phyloP scores from a whole-genome alignment of 2,797 vertebrate species.

The Ctenopoma kingsleyae region DNA sequence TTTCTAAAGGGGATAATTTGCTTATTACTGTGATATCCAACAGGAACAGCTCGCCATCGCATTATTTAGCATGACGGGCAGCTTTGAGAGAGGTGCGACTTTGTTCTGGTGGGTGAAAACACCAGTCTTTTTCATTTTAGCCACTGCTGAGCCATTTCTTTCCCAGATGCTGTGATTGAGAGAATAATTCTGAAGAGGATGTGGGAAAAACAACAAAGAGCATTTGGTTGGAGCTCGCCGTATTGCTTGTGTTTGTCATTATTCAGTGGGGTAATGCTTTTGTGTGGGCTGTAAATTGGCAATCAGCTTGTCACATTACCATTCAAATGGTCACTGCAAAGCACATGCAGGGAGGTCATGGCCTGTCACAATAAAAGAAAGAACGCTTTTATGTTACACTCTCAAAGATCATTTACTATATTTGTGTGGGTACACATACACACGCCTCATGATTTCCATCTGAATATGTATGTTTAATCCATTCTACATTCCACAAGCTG shows the following conservation, averaged over 20 bases:
- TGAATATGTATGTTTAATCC: not conserved
- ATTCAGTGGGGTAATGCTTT: constrained; percentile 44
- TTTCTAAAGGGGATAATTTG: constrained; percentile 73
- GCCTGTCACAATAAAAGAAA: constrained; percentile 29
- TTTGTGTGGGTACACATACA: not conserved
- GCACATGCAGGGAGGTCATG: constrained; percentile 44
- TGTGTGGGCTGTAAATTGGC: constrained; percentile 67
- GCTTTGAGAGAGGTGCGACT: constrained; percentile 18
- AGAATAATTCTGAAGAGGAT: constrained; percentile 5
- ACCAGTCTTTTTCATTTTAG: not conserved
- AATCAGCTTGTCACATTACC: constrained; percentile 66
- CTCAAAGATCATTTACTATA: constrained; percentile 34
- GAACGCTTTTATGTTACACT: constrained; percentile 26
- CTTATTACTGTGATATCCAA: constrained; percentile 68
- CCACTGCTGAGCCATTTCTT: constrained; percentile 2
- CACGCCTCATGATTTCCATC: not conserved
- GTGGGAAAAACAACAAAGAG: not conserved
- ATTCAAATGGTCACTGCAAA: constrained; percentile 58
- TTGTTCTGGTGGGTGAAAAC: constrained; percentile 33
- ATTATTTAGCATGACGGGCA: constrained; percentile 31
- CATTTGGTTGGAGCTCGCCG: not conserved
- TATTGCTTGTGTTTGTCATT: constrained; percentile 53
- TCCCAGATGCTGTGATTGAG: constrained; percentile 10
- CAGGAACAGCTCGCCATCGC: constrained; percentile 41
- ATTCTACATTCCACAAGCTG: constrained; percentile 21